Evolutionary conservation across 2,113 vertebrate genomes (phyloP), one percentile per base, ranked within the genome.

Genomic region (Seriola aureovittata): DNA sequence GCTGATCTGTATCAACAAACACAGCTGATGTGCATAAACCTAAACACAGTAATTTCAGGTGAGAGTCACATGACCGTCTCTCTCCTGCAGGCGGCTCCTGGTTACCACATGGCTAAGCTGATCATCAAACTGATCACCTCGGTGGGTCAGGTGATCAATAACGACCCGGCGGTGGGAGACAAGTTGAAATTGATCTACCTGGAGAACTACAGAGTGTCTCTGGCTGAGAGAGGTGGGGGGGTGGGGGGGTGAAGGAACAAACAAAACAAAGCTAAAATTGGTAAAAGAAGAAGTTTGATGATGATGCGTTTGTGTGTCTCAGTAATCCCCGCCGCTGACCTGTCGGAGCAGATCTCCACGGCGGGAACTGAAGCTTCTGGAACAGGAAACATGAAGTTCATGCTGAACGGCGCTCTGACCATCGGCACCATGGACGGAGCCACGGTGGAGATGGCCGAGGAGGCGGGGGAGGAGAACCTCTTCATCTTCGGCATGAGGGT

Each of bases 371-470:
- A 98, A 85, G 97, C 97, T 46, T 98, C 97, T 0, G 97, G 97
- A 32, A 98, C 96, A 0, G 97, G 97, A 58, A 98, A 97, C 93
- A 98, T 98, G 97, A 98, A 98, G 91, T 97, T 98, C 89, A 97
- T 98, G 97, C 88, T 98, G 91, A 98, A 98, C 0, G 97, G 97
- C 3, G 97, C 97, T 3, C 96, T 98, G 60, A 98, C 97, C 85
- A 96, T 98, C 0, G 97, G 97, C 7, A 98, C 97, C 55, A 97
- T 97, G 97, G 97, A 98, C 0, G 97, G 97, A 0, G 97, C 97
- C 78, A 98, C 97, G 0, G 97, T 97, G 90, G 97, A 97, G 92
- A 98, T 98, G 97, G 96, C 96, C 0, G 96, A 98, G 89, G 97
- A 98, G 72, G 97, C 97, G 0, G 96, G 97, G 0, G 89, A 96